These are phyloP conservation scores for Urophycis tenuis DNA, from an alignment of 2,797 vertebrate species.

Conservation along the genomic window DNA sequence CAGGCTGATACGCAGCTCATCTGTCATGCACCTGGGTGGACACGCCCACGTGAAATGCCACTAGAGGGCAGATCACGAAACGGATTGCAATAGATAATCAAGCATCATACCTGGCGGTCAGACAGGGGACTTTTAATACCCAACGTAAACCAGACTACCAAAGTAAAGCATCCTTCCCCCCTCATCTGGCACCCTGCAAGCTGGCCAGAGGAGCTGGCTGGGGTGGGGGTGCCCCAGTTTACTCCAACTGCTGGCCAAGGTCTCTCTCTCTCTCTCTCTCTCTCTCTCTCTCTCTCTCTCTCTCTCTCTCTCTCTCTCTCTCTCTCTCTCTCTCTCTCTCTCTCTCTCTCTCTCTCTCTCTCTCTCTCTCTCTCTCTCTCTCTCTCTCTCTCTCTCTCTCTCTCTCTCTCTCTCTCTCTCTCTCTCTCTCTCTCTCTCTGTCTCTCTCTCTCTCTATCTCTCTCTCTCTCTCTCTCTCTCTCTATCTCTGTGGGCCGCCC, in stretches of 20 bases:
- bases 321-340: no score
- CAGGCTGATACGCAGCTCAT: no score
- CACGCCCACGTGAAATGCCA: no score
- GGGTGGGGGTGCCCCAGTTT: slow-evolving; percentile 58
- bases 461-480: slow-evolving; percentile 28
- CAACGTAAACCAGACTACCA: slow-evolving; percentile 13
- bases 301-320: slow-evolving; percentile 65
- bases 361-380: slow-evolving; percentile 46
- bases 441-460: slow-evolving; percentile 14
- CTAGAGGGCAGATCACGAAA: no score
- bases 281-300: no score
- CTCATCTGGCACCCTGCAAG: slow-evolving; percentile 9
- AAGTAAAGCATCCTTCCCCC: not conserved
- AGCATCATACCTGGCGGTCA: no score
- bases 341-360: slow-evolving; percentile 51
- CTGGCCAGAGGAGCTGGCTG: slow-evolving; percentile 10
- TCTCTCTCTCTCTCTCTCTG: slow-evolving; percentile 37
- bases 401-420: slow-evolving; percentile 65
- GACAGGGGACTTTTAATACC: not conserved
- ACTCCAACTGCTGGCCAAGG: slow-evolving; percentile 14
- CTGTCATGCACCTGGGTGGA: no score
- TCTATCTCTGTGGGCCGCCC: slow-evolving; percentile 62
- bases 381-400: no score
- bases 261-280: slow-evolving; percentile 44
- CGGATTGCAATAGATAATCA: no score